Conservation (phyloP, 1,140 invertebrate species). For the Drosophila sp. region DNA sequence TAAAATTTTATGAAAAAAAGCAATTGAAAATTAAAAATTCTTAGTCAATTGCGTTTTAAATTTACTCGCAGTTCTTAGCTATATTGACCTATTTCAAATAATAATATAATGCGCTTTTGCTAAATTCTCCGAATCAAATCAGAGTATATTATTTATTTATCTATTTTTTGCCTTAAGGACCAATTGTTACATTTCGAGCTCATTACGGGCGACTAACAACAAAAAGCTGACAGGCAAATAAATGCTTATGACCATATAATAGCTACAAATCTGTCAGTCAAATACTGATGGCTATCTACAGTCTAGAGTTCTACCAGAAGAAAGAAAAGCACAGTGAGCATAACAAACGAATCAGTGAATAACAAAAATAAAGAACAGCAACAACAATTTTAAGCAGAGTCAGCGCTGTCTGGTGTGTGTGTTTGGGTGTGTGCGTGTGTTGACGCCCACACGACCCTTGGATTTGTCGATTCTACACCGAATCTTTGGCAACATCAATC, state of each 20-base stretch:
- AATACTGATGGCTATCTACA: slow-evolving; percentile 52
- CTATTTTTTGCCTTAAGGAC: slow-evolving; percentile 10
- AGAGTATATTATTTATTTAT: no score
- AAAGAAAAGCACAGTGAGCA: slow-evolving; percentile 1
- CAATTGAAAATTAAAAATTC: no score
- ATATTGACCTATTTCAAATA: no score
- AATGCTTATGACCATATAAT: slow-evolving; percentile 65
- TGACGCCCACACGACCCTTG: slow-evolving; percentile 53
- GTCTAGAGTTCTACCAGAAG: slow-evolving; percentile 17
- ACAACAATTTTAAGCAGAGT: slow-evolving; percentile 20
- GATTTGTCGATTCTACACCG: slow-evolving; percentile 42
- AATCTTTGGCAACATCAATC: slow-evolving; percentile 74
- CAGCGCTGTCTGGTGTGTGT: slow-evolving; percentile 1
- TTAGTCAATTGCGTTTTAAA: no score
- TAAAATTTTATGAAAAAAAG: no score
- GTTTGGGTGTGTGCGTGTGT: no score
- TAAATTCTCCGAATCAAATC: slow-evolving; percentile 1
- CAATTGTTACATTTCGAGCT: slow-evolving; percentile 33
- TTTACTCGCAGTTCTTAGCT: neutral
- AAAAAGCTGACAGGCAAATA: slow-evolving; percentile 52
- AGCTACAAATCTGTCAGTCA: slow-evolving; percentile 72
- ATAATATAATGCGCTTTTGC: neutral
- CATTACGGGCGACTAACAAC: slow-evolving; percentile 21
- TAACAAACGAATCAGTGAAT: neutral
- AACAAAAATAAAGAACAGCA: slow-evolving; percentile 4